A percentile compares a stretch with the other conserved stretches of the same genome.
These are phyloP conservation scores for Sebastes flavidus DNA, from an alignment of 2,797 vertebrate genomes.

Conservation along the genomic window DNA sequence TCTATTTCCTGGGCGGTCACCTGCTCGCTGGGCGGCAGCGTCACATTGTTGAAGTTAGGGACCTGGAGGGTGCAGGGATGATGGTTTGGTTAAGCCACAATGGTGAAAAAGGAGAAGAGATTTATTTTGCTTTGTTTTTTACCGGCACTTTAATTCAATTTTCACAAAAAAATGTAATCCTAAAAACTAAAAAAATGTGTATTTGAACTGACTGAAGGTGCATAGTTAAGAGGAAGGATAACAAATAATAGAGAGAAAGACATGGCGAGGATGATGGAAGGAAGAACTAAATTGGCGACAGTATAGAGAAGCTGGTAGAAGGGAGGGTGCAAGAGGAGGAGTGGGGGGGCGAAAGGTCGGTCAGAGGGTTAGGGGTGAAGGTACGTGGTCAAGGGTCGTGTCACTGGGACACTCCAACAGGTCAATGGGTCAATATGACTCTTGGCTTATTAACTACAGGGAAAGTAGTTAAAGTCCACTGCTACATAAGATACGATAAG, in stretches of 20 bases:
- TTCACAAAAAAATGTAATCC: neutral
- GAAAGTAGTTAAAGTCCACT: conserved; percentile 22
- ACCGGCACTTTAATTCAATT: neutral
- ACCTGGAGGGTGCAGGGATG: conserved; percentile 71
- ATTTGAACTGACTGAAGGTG: neutral
- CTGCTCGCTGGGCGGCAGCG: conserved; percentile 85
- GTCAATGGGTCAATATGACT: conserved; percentile 53
- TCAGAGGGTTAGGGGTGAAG: conserved; percentile 44
- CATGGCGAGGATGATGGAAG: neutral
- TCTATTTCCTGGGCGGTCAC: conserved; percentile 91
- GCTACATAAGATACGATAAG: neutral
- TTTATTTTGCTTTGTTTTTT: neutral
- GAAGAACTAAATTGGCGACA: neutral
- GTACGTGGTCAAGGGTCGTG: conserved; percentile 53
- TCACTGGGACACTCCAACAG: conserved; percentile 50
- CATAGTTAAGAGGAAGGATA: neutral
- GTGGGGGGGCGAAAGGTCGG: conserved; percentile 3
- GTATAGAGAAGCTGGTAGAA: neutral
- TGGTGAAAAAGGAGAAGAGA: neutral
- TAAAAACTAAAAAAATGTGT: neutral
- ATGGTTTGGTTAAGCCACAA: neutral
- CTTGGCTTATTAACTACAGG: conserved; percentile 51
- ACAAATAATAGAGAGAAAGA: neutral
- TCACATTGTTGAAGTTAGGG: conserved; percentile 89
- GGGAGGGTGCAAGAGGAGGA: neutral